phyloP scores from a whole-genome alignment of 1,140 invertebrate genomes.

The Aphelenchoides avenae region DNA sequence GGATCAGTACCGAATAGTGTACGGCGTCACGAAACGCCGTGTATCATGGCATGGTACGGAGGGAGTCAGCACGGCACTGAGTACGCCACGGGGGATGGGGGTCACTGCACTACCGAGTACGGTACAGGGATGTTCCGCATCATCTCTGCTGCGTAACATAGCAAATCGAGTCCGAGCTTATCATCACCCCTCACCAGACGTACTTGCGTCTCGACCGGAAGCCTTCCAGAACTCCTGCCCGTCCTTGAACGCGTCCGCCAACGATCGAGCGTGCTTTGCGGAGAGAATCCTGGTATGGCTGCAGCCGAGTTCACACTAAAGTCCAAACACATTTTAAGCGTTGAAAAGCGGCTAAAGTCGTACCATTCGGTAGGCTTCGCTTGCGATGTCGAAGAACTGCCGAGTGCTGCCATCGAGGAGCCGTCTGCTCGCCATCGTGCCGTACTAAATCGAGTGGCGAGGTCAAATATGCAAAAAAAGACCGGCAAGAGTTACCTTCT shows the following conservation, averaged over 20 bases:
- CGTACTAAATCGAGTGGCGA: conserved; percentile 26
- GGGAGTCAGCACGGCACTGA: too few species aligned
- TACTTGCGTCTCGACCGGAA: not conserved
- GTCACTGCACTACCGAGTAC: too few species aligned
- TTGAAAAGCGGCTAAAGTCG: not conserved
- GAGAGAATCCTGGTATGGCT: conserved; percentile 10
- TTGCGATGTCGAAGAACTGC: conserved; percentile 20
- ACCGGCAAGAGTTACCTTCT: conserved; percentile 21
- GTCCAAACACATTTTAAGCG: not conserved
- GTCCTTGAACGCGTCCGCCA: conserved; percentile 23
- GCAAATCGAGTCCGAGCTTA: too few species aligned
- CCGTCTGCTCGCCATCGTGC: not conserved
- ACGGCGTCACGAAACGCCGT: too few species aligned
- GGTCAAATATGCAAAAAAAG: conserved; percentile 18
- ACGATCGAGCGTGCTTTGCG: conserved; percentile 10
- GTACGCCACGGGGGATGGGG: too few species aligned
- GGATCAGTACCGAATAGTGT: too few species aligned
- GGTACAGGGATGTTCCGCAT: too few species aligned
- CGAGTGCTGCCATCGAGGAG: conserved; percentile 31
- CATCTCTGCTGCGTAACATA: too few species aligned
- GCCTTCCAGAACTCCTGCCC: conserved; percentile 23
- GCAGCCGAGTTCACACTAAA: conserved; percentile 25
- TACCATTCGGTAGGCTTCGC: conserved; percentile 19
- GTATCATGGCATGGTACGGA: too few species aligned
- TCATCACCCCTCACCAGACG: too few species aligned